phyloP scores from a whole-genome alignment of 2,888 invertebrate species.

The Cheilosia grossa region DNA sequence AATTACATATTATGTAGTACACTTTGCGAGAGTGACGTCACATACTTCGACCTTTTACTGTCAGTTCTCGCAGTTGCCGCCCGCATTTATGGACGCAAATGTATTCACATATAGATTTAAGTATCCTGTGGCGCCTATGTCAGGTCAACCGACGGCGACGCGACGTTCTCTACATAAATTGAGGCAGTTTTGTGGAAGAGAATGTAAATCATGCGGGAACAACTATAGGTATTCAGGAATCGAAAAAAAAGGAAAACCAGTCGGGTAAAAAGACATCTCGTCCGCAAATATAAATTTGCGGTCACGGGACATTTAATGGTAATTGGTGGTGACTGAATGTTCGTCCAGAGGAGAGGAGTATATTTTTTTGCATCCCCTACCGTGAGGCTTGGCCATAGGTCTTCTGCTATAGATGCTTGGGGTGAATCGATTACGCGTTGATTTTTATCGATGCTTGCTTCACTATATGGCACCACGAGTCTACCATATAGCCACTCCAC shows the following conservation, averaged over 20 bases:
- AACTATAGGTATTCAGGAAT: slow-evolving; percentile 5
- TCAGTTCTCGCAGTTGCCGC: slow-evolving; percentile 16
- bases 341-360: slow-evolving; percentile 6
- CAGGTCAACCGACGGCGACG: slow-evolving; percentile 1
- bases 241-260: slow-evolving; percentile 6
- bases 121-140: slow-evolving; percentile 28
- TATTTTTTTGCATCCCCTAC: not conserved
- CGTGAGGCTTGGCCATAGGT: not conserved
- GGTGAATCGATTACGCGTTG: slow-evolving; percentile 47
- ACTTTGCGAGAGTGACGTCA: slow-evolving; percentile 6
- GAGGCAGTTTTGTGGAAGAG: not conserved
- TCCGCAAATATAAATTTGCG: slow-evolving; percentile 64
- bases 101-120: slow-evolving; percentile 39
- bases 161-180: slow-evolving; percentile 15
- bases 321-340: slow-evolving; percentile 56
- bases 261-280: slow-evolving; percentile 22
- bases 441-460: slow-evolving; percentile 47
- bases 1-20: not conserved
- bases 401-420: slow-evolving; percentile 1
- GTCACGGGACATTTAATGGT: slow-evolving; percentile 62
- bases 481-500: not conserved
- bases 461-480: too few species aligned
- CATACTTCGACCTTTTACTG: slow-evolving; percentile 23
- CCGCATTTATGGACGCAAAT: slow-evolving; percentile 13
- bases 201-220: slow-evolving; percentile 21